Percentiles rank a stretch among this genome's conserved stretches.
phyloP scores from a whole-genome alignment of 2,113 vertebrate species.

The Crotalus helleri region DNA sequence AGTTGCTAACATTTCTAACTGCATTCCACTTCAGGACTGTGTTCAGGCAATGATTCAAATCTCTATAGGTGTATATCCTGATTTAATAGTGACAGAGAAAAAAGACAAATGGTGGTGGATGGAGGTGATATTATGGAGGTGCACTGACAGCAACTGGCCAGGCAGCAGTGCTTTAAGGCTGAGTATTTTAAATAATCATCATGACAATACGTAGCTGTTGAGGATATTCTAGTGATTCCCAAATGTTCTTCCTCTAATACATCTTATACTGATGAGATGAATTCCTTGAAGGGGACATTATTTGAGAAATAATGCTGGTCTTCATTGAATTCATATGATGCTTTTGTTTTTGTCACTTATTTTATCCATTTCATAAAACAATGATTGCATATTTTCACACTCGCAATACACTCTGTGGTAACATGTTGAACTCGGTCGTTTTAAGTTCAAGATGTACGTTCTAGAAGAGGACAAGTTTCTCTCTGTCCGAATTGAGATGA shows the following conservation, averaged over 20 bases:
- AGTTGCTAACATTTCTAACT: background rate
- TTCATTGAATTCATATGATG: background rate
- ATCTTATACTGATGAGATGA: background rate
- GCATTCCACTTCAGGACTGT: background rate
- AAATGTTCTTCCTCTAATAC: background rate
- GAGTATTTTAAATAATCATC: background rate
- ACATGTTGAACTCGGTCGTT: background rate
- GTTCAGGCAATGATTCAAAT: background rate
- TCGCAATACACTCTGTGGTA: background rate
- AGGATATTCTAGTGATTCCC: background rate
- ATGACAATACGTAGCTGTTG: background rate
- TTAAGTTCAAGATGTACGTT: conserved; percentile 84
- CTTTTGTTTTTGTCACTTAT: background rate
- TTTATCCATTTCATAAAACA: background rate
- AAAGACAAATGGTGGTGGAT: background rate
- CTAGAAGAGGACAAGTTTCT: conserved; percentile 90
- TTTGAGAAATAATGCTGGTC: background rate
- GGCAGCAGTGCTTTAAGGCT: background rate
- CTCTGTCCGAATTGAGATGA: conserved; percentile 88
- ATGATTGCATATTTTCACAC: background rate
- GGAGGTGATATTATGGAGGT: background rate
- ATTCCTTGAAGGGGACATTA: background rate
- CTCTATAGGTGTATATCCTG: background rate
- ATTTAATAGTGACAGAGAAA: background rate
- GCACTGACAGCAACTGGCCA: background rate